Evolutionary conservation across 2,113 vertebrate species (phyloP), one percentile per base, ranked within the genome.

Genomic region (Mionectes macconnelli): DNA sequence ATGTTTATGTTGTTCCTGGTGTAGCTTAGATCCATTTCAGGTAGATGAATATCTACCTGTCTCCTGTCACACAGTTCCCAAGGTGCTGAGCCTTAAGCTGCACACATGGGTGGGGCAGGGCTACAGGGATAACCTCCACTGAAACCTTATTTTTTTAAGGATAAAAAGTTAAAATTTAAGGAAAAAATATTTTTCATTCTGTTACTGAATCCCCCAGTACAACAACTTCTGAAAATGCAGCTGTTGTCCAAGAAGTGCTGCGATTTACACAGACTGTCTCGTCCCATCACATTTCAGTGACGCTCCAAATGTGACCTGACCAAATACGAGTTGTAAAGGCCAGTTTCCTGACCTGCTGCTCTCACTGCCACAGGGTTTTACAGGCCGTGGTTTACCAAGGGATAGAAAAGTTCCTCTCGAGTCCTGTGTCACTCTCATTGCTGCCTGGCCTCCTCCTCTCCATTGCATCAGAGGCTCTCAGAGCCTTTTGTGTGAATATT

Each of bases 231-330:
- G 42, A 50, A 90, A 74, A 79, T 8, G 13, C 10, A 45, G 12
- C 13, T 39, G 31, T 57, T 59, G 44, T 57, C 21, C 27, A 37
- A n/a, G 57, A 67, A 18, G 30, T 33, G 6, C 17, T n/a, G 57
- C 16, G 53, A 25, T 7, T 49, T 22, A 60, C 22, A 30, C 4
- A 15, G 4, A 9, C 2, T 45, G 21, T 31, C 17, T 53, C 1
- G 0, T 10, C 17, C 27, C 25, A 22, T 12, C n/a, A 16, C 2
- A 1, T 67, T 88, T 85, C 1, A 0, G 5, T 11, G 14, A 28
- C 6, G 17, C 14, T 5, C 0, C 53, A 35, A 39, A 39, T 18
- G n/a, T 57, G 47, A 72, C 31, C 12, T 44, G 49, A 50, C 23
- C 53, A 42, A 69, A 49, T 15, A 20, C 0, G 12, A 62, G 15